Evolutionary conservation across 2,113 vertebrate genomes (phyloP).

Genomic region (Corydoras sp.): DNA sequence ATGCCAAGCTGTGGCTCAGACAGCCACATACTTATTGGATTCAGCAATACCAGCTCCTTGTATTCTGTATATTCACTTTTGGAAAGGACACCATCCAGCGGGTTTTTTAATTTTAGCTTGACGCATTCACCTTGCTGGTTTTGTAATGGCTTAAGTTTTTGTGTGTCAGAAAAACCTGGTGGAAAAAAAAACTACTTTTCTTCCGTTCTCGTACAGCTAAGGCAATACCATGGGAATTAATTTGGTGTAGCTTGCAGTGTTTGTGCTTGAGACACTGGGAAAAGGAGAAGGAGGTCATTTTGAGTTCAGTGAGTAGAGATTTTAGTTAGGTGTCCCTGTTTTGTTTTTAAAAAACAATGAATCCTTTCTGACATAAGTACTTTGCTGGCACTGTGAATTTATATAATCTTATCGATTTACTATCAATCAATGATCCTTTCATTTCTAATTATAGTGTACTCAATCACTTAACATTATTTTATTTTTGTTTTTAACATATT

Average conservation of each 20-base stretch:
- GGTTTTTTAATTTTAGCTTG: constrained; percentile 16
- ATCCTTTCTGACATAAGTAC: no score
- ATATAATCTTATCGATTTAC: no score
- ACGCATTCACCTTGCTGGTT: constrained; percentile 21
- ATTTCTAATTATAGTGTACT: no score
- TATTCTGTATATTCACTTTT: background rate
- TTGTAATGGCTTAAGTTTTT: constrained; percentile 24
- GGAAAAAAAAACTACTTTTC: constrained; percentile 1
- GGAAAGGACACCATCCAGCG: constrained; percentile 1
- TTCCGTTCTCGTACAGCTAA: constrained; percentile 13
- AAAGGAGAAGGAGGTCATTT: constrained; percentile 29
- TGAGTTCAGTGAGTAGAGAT: constrained; percentile 30
- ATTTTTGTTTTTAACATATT: no score
- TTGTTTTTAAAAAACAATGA: no score
- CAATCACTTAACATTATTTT: no score
- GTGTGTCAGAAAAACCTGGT: constrained; percentile 20
- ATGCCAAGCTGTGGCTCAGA: constrained; percentile 3
- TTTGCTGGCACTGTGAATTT: no score
- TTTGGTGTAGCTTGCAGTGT: constrained; percentile 20
- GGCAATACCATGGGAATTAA: constrained; percentile 34
- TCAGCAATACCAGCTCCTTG: constrained; percentile 6
- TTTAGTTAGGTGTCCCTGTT: background rate
- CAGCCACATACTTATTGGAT: constrained; percentile 15
- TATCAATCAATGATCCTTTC: no score
- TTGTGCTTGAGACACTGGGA: constrained; percentile 8